Percentiles rank a stretch among this genome's conserved stretches.
Evolutionary conservation across 1,140 invertebrate genomes (phyloP).

Genomic region (Lasaia peninsularis): DNA sequence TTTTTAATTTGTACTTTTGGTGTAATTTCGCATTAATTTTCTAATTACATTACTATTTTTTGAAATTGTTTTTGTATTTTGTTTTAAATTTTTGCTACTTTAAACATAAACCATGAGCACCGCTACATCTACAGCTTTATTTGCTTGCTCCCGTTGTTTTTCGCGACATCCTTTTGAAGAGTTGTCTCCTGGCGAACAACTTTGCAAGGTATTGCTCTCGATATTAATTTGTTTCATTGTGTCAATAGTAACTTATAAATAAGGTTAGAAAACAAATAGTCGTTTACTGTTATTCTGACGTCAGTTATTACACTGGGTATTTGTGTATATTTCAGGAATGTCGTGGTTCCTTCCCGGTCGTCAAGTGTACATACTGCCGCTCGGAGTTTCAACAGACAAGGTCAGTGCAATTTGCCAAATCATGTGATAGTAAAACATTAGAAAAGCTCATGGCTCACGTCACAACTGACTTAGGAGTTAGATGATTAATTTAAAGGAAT

Average conservation of each 20-base stretch:
- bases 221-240: background rate
- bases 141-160: constrained; percentile 97
- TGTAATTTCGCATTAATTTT: background rate
- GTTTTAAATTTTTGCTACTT: constrained; percentile 5
- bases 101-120: constrained; percentile 47
- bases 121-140: constrained; percentile 77
- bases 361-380: constrained; percentile 98
- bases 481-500: too few species aligned
- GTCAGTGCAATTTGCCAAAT: constrained; percentile 77
- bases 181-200: constrained; percentile 94
- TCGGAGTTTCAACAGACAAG: constrained; percentile 97
- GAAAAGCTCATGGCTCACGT: too few species aligned
- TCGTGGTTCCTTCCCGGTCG: constrained; percentile 93
- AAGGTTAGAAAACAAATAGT: background rate
- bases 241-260: background rate
- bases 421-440: constrained; percentile 24
- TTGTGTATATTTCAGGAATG: constrained; percentile 88
- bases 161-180: constrained; percentile 96
- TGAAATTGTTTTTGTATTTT: background rate
- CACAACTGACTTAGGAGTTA: too few species aligned
- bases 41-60: background rate
- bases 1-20: background rate
- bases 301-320: constrained; percentile 49
- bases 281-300: constrained; percentile 54
- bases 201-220: constrained; percentile 89